Evolutionary conservation across 1,140 invertebrate genomes (phyloP).

Genomic region (Luehdorfia chinensis): DNA sequence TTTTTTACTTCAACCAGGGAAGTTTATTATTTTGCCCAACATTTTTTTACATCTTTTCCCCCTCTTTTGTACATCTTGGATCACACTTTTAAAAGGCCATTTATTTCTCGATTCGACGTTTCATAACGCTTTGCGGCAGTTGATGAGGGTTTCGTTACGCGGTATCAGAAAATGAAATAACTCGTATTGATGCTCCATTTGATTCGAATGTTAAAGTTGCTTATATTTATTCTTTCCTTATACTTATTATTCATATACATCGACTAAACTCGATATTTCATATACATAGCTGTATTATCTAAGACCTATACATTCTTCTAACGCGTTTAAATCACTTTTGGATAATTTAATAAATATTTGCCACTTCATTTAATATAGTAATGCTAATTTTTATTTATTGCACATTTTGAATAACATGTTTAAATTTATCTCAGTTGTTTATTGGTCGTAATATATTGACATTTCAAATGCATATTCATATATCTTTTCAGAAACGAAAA

Average conservation of each 20-base stretch:
- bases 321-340: too few species aligned
- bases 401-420: too few species aligned
- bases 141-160: constrained; percentile 63
- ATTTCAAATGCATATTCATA: neutral
- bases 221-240: constrained; percentile 28
- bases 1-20: constrained; percentile 53
- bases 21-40: constrained; percentile 65
- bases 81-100: constrained; percentile 69
- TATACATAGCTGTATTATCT: too few species aligned
- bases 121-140: constrained; percentile 44
- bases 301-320: too few species aligned
- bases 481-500: too few species aligned
- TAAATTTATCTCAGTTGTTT: too few species aligned
- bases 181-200: constrained; percentile 42
- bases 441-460: neutral
- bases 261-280: too few species aligned
- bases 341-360: too few species aligned
- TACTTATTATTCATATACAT: too few species aligned
- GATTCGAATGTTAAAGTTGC: constrained; percentile 42
- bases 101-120: constrained; percentile 57
- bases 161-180: constrained; percentile 64
- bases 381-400: too few species aligned
- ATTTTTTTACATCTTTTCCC: constrained; percentile 51
- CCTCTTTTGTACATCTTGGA: constrained; percentile 64
- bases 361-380: too few species aligned